phyloP scores from a whole-genome alignment of 2,888 invertebrate genomes.

The Hyles lineata region DNA sequence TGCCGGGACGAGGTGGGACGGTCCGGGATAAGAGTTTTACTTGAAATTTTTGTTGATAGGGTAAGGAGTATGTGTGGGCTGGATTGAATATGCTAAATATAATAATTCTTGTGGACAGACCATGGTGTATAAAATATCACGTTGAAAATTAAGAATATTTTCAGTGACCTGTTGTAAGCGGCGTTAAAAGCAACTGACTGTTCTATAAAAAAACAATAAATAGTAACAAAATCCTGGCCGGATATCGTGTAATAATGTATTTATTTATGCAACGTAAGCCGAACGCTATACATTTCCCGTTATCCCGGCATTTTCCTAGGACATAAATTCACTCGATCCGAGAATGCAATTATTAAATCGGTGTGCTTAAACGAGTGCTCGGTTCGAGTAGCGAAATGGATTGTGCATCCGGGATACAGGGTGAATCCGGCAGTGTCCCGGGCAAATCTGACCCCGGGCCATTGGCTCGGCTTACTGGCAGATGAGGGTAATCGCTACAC shows the following conservation, averaged over 20 bases:
- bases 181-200: too few relatives aligned
- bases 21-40: background rate
- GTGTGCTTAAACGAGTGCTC: slow-evolving; percentile 1
- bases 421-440: slow-evolving; percentile 4
- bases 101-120: too few relatives aligned
- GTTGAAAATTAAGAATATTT: too few relatives aligned
- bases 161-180: too few relatives aligned
- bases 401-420: background rate
- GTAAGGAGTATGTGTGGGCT: too few relatives aligned
- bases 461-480: slow-evolving; percentile 1
- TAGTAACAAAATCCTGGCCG: too few relatives aligned
- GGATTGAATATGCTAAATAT: too few relatives aligned
- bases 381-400: slow-evolving; percentile 16
- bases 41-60: too few relatives aligned
- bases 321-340: background rate
- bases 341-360: slow-evolving; percentile 6
- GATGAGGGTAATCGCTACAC: slow-evolving; percentile 8
- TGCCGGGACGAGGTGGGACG: background rate
- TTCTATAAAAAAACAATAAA: too few relatives aligned
- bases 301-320: background rate
- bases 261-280: too few relatives aligned
- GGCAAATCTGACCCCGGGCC: background rate
- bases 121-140: too few relatives aligned
- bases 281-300: background rate
- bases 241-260: too few relatives aligned